Evolutionary conservation across 2,888 invertebrate genomes (phyloP).

Genomic region (Lasioglossum malachurum): DNA sequence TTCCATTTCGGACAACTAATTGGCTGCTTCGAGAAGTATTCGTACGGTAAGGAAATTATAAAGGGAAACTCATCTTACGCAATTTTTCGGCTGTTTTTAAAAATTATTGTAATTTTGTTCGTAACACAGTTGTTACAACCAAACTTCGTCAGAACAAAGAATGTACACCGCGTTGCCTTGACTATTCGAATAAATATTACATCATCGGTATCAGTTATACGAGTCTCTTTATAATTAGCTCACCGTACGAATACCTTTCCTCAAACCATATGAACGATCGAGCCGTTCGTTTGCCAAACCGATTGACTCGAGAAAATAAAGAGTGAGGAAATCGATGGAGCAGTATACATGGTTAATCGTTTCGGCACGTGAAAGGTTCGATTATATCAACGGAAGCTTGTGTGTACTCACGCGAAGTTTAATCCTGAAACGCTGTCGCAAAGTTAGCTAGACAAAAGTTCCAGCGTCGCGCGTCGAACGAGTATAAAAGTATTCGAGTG

Average conservation of each 20-base stretch:
- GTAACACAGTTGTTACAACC: no score
- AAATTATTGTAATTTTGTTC: no score
- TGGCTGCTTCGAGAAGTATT: neutral
- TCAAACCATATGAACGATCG: neutral
- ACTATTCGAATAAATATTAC: neutral
- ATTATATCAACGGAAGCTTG: neutral
- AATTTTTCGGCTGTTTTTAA: no score
- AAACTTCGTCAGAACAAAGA: no score
- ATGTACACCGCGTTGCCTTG: neutral
- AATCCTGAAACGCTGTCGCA: neutral
- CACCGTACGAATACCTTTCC: neutral
- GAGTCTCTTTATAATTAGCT: neutral
- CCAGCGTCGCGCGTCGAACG: neutral
- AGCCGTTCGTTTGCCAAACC: neutral
- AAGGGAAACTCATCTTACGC: neutral
- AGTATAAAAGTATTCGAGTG: neutral
- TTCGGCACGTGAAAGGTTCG: neutral
- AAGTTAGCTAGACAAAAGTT: neutral
- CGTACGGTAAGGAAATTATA: neutral
- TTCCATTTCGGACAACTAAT: neutral
- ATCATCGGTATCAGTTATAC: neutral
- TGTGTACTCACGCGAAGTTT: neutral
- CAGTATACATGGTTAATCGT: neutral
- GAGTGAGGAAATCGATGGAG: neutral
- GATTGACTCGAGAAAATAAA: conserved; percentile 1